Percentiles rank a stretch among this genome's conserved stretches.
Evolutionary conservation across 2,113 vertebrate genomes (phyloP).

Genomic region (Rostratula benghalensis): DNA sequence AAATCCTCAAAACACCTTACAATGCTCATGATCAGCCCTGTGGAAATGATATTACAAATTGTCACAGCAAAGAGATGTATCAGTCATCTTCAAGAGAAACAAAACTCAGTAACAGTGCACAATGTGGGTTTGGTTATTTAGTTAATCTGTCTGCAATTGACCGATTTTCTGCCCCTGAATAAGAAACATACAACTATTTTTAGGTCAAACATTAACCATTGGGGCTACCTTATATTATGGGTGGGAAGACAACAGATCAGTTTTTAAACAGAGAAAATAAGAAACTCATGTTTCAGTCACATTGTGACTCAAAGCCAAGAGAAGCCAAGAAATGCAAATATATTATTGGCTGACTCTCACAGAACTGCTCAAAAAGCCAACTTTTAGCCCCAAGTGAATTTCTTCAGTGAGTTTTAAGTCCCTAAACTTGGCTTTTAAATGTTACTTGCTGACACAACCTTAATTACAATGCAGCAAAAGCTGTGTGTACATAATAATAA

Average conservation of each 20-base stretch:
- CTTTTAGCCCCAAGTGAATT: constrained; percentile 44
- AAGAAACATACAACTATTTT: constrained; percentile 23
- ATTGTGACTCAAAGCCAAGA: constrained; percentile 30
- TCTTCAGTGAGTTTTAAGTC: not conserved
- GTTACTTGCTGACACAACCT: constrained; percentile 43
- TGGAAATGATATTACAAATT: not conserved
- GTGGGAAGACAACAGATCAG: constrained; percentile 23
- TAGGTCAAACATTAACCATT: not conserved
- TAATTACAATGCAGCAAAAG: constrained; percentile 27
- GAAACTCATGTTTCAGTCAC: constrained; percentile 49
- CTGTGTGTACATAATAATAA: not conserved
- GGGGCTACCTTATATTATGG: constrained; percentile 25
- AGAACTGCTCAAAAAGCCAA: constrained; percentile 50
- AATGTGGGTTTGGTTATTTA: constrained; percentile 48
- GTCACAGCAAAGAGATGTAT: not conserved
- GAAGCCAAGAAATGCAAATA: constrained; percentile 48
- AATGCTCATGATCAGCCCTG: not conserved
- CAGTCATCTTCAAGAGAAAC: not conserved
- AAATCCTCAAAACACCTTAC: not conserved
- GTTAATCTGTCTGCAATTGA: constrained; percentile 47
- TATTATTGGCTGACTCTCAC: constrained; percentile 37
- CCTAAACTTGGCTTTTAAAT: constrained; percentile 32
- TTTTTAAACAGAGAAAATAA: constrained; percentile 35
- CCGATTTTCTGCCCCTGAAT: constrained; percentile 24
- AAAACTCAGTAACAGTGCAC: not conserved